These are phyloP conservation scores for Onychomys torridus DNA, from an alignment of 2,797 vertebrate genomes.

Conservation along the genomic window DNA sequence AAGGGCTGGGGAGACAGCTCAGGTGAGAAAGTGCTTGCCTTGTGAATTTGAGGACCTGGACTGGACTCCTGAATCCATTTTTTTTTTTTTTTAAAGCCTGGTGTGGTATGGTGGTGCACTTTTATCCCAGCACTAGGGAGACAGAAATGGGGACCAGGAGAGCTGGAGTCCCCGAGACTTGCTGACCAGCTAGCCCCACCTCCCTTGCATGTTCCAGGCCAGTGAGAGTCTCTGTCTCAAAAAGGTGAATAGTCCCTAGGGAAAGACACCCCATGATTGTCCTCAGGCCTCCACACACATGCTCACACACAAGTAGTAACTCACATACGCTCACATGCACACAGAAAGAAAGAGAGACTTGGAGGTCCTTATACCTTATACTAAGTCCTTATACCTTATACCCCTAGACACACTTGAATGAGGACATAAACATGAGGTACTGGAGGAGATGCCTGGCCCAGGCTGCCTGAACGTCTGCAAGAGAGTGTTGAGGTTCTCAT, in stretches of 20 bases:
- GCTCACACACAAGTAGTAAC: neutral
- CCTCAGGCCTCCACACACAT: neutral
- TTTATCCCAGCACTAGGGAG: neutral
- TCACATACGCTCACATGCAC: accelerated
- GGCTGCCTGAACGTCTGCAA: neutral
- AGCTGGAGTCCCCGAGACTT: too few species aligned
- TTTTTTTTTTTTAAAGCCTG: neutral
- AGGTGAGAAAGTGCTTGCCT: neutral
- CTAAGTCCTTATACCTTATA: too few species aligned
- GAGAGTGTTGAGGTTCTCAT: neutral
- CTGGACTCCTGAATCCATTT: neutral
- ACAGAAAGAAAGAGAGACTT: neutral
- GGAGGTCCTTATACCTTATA: neutral
- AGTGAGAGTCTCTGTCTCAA: neutral
- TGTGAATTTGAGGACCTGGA: neutral
- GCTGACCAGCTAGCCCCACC: neutral
- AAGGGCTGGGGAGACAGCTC: neutral
- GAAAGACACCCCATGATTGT: neutral
- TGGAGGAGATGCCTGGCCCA: neutral
- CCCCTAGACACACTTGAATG: neutral
- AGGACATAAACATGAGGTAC: neutral
- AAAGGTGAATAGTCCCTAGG: neutral
- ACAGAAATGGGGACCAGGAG: neutral
- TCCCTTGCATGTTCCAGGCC: too few species aligned
- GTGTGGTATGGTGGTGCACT: neutral